A percentile compares a stretch with the other conserved stretches of the same genome.
These are phyloP conservation scores for Dermatophagoides farinae DNA, from an alignment of 1,140 invertebrate genomes.

Conservation along the genomic window DNA sequence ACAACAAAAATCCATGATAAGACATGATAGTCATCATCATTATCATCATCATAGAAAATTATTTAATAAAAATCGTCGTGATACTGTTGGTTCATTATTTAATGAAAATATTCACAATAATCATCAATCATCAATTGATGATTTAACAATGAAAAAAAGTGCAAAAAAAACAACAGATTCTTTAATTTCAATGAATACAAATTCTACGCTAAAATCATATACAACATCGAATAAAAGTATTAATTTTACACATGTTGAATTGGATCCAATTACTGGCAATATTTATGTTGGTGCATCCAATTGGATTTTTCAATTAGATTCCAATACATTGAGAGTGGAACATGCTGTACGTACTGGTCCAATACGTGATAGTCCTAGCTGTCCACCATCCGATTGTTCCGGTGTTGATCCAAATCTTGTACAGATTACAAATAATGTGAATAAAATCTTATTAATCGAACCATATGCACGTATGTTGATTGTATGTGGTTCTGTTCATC, in stretches of 20 bases:
- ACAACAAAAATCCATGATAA: no score
- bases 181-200: no score
- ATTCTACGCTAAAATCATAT: slow-evolving; percentile 21
- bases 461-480: slow-evolving; percentile 55
- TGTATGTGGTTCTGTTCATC: slow-evolving; percentile 62
- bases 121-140: no score
- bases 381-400: slow-evolving; percentile 57
- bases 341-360: slow-evolving; percentile 47
- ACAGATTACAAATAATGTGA: slow-evolving; percentile 55
- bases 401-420: slow-evolving; percentile 25
- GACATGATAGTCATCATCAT: no score
- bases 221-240: slow-evolving; percentile 25
- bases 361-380: slow-evolving; percentile 57
- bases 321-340: slow-evolving; percentile 38
- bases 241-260: slow-evolving; percentile 34
- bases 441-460: slow-evolving; percentile 76
- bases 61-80: no score
- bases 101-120: no score
- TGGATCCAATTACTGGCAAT: slow-evolving; percentile 35
- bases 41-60: no score
- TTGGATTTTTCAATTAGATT: slow-evolving; percentile 53
- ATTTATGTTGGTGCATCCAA: slow-evolving; percentile 64
- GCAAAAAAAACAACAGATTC: no score
- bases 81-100: no score
- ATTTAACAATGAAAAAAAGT: no score